Evolutionary conservation across 1,140 invertebrate genomes (phyloP).

Genomic region (Ceratina japonica): DNA sequence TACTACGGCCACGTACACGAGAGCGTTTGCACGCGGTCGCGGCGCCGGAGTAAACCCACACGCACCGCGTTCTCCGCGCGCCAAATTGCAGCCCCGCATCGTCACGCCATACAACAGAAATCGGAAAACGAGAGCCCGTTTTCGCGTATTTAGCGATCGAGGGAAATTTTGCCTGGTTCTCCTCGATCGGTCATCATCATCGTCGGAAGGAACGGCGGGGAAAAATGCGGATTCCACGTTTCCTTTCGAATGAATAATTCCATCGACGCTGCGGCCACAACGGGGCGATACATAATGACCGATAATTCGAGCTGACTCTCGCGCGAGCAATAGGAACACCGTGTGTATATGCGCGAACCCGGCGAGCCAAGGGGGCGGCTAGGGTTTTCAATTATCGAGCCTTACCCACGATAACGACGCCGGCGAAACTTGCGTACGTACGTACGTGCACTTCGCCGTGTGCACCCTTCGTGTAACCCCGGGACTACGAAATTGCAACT

Average conservation of each 20-base stretch:
- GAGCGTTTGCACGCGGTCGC: slow-evolving; percentile 47
- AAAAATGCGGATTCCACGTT: slow-evolving; percentile 16
- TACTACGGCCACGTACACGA: slow-evolving; percentile 9
- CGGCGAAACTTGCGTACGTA: slow-evolving; percentile 1
- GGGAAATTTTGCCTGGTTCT: not conserved
- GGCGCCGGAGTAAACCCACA: slow-evolving; percentile 55
- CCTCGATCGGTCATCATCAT: not conserved
- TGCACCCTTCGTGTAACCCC: slow-evolving; percentile 3
- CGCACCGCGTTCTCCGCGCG: slow-evolving; percentile 49
- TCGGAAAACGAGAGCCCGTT: not conserved
- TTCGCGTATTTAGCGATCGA: too few relatives aligned
- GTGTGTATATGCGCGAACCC: not conserved
- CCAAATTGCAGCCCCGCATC: slow-evolving; percentile 50
- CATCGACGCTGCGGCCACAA: slow-evolving; percentile 15
- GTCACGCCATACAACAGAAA: not conserved
- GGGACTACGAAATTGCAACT: slow-evolving; percentile 38
- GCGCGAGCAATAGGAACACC: slow-evolving; percentile 28
- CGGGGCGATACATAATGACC: slow-evolving; percentile 34
- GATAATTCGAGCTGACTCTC: slow-evolving; percentile 44
- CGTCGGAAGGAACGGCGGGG: too few relatives aligned
- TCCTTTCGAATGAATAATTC: slow-evolving; percentile 40
- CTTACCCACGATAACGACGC: slow-evolving; percentile 35
- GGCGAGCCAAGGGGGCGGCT: slow-evolving; percentile 19
- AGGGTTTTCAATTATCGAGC: slow-evolving; percentile 52
- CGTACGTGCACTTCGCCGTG: slow-evolving; percentile 8